phyloP scores from a whole-genome alignment of 2,797 vertebrate species.

The Aphelocoma californica region DNA sequence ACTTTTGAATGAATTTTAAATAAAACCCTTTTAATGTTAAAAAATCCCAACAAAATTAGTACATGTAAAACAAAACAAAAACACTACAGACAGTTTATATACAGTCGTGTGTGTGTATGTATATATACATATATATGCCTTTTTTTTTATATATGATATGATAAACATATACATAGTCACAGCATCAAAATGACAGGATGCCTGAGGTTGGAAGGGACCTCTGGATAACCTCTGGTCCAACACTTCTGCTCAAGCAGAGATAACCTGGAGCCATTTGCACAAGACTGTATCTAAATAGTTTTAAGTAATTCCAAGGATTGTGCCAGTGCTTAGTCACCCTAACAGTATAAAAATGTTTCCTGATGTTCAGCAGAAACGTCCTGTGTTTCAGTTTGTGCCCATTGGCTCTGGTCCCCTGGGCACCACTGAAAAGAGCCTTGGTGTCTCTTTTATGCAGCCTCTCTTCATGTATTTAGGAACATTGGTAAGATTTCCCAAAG shows the following conservation, averaged over 20 bases:
- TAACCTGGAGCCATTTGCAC: not conserved
- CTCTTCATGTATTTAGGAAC: not conserved
- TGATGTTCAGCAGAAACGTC: not conserved
- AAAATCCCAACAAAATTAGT: not conserved
- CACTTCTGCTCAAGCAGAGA: not conserved
- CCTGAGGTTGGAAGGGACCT: not conserved
- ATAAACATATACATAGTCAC: not conserved
- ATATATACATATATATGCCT: not conserved
- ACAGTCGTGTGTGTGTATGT: accelerated
- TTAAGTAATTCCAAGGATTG: not conserved
- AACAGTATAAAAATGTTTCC: not conserved
- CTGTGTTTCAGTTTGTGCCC: not conserved
- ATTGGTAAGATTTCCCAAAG: not conserved
- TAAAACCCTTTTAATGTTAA: not conserved
- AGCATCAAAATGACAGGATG: not conserved
- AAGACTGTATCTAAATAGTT: not conserved
- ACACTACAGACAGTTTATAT: not conserved
- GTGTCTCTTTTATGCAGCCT: not conserved
- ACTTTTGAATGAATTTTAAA: not conserved
- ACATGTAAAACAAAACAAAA: not conserved
- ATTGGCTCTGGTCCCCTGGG: not conserved
- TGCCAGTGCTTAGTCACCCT: not conserved
- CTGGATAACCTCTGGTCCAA: not conserved
- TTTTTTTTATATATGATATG: not conserved
- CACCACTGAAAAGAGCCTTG: not conserved